A percentile compares a stretch with the other conserved stretches of the same genome.
Evolutionary conservation across 2,888 invertebrate species (phyloP).

Genomic region (Harmothoe impar): DNA sequence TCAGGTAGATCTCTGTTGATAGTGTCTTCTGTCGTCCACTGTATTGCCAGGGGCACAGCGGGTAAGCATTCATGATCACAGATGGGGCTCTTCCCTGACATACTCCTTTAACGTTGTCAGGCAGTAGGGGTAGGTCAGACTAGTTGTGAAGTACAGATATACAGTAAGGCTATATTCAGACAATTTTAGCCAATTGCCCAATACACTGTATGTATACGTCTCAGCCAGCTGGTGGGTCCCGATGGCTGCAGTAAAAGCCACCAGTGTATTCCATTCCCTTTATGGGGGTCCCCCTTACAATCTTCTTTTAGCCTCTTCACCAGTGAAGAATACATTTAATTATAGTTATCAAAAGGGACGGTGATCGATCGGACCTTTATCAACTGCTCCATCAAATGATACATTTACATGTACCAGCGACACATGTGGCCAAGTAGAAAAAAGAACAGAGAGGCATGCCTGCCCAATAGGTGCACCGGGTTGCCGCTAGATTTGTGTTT

Average conservation of each 20-base stretch:
- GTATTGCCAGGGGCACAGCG: no score
- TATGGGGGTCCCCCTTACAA: slow-evolving; percentile 8
- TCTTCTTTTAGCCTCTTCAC: slow-evolving; percentile 50
- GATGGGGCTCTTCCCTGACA: no score
- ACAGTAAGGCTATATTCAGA: background rate
- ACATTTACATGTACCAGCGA: slow-evolving; percentile 46
- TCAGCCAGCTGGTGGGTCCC: background rate
- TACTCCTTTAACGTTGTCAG: background rate
- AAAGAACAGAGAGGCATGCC: background rate
- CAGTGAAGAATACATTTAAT: slow-evolving; percentile 43
- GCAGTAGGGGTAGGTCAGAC: background rate
- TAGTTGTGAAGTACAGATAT: background rate
- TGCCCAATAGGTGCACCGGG: background rate
- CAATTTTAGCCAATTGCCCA: slow-evolving; percentile 37
- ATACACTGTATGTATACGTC: background rate
- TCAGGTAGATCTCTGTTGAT: background rate
- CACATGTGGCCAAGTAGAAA: slow-evolving; percentile 9
- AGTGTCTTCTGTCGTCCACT: background rate
- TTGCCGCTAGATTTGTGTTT: slow-evolving; percentile 18
- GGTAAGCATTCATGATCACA: no score
- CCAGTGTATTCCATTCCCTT: background rate
- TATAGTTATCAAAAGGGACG: slow-evolving; percentile 47
- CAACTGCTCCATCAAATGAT: slow-evolving; percentile 55
- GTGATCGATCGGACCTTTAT: slow-evolving; percentile 51
- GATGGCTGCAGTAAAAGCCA: background rate